Base-by-base conservation (phyloP, 2,113 vertebrate genomes). In the Ornithorhynchus anatinus region DNA sequence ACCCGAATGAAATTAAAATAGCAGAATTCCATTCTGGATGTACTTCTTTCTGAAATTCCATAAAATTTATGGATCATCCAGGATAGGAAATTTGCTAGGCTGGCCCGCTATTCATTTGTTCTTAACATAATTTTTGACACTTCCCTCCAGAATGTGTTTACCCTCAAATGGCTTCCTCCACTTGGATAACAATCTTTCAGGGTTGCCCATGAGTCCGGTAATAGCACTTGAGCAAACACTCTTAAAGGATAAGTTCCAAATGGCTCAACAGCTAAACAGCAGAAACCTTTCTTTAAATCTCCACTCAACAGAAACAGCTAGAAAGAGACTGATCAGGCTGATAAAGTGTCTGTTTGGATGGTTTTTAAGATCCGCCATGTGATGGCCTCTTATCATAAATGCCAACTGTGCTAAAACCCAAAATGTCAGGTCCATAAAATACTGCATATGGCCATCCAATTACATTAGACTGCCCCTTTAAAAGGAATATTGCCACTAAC, bases 391-490 rank as follows among this genome's bases (percentile, higher is more conserved):
- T 84, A 80, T 84, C 33, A 65, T 84, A 79, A 90, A 81, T n/a
- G 60, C 33, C 70, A 83, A 53, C 57, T 72, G 33, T 4, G 1
- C 52, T 84, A 79, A 90, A 89, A 84, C 70, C 22, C 22, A 72
- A 80, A 77, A 33, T 67, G 76, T 48, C 60, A 72, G 59, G 45
- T 58, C 61, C 68, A 79, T 84, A 72, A 86, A 82, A 76, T 60
- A 70, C 8, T 80, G 45, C 68, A 31, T 40, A 40, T 63, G 40
- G 54, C 16, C 61, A 77, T 69, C 56, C 47, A 83, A 48, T 89
- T 90, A 82, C 48, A 76, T 81, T 85, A 83, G 52, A 33, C 57
- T 36, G 20, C 78, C 58, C 48, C 32, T 71, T 84, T 91, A 87
- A 74, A 89, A 81, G 62, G 75, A 82, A 42, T 61, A 48, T 0